A percentile compares a stretch with the other conserved stretches of the same genome.
Evolutionary conservation across 2,797 vertebrate species (phyloP).

Genomic region (Urophycis tenuis): DNA sequence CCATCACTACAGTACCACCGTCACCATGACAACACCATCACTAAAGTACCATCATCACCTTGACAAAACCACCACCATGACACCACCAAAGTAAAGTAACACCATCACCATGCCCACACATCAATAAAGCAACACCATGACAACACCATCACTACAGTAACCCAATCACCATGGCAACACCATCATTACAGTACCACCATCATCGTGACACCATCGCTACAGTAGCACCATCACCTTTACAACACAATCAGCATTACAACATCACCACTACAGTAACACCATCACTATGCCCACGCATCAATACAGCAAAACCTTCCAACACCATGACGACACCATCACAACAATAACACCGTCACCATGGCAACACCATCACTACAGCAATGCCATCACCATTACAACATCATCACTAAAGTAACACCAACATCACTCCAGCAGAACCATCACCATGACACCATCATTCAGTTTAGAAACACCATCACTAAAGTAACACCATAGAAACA

Average conservation of each 20-base stretch:
- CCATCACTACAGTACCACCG: no score
- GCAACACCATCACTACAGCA: background rate
- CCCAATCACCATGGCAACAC: background rate
- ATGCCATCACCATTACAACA: background rate
- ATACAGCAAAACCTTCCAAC: no score
- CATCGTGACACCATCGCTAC: background rate
- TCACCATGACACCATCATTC: background rate
- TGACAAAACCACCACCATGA: no score
- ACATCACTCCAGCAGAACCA: background rate
- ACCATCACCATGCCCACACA: background rate
- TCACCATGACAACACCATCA: no score
- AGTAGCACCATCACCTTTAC: background rate
- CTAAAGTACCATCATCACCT: no score
- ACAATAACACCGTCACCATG: background rate
- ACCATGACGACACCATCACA: background rate
- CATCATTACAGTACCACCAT: background rate
- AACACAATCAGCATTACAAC: background rate
- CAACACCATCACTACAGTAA: background rate
- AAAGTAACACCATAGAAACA: background rate
- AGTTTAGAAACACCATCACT: background rate
- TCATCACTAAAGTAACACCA: background rate
- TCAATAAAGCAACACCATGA: background rate
- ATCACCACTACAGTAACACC: background rate
- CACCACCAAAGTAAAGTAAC: background rate
- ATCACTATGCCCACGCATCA: no score